Evolutionary conservation across 2,888 invertebrate genomes (phyloP).

Genomic region (Volucella inanis): DNA sequence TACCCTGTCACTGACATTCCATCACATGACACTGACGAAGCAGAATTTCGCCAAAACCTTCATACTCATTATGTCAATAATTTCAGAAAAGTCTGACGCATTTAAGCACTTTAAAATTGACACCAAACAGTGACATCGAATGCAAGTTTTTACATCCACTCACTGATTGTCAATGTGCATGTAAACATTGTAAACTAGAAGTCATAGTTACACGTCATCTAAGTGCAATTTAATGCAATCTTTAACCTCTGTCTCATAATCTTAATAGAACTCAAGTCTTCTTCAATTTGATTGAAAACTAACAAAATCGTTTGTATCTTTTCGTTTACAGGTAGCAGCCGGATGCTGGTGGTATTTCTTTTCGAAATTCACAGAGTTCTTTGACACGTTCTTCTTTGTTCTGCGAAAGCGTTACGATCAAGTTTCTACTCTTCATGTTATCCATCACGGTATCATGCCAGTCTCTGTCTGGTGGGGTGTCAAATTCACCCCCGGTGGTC

Average conservation of each 20-base stretch:
- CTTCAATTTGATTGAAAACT: neutral
- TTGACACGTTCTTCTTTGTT: constrained; percentile 97
- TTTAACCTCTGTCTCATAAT: neutral
- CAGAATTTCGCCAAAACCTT: neutral
- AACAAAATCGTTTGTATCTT: constrained; percentile 19
- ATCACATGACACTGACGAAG: too few species aligned
- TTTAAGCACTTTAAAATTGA: neutral
- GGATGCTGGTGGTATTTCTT: constrained; percentile 98
- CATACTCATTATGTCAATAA: neutral
- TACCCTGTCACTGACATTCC: too few species aligned
- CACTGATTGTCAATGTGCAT: neutral
- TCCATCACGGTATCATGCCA: constrained; percentile 98
- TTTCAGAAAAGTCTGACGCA: neutral
- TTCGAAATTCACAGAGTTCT: constrained; percentile 96
- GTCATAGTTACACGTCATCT: neutral
- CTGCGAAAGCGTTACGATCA: constrained; percentile 96
- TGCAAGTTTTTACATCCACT: constrained; percentile 2
- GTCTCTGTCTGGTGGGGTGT: constrained; percentile 96
- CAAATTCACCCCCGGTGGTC: constrained; percentile 94
- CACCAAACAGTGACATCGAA: neutral
- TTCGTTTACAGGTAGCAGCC: constrained; percentile 87
- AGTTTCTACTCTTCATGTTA: constrained; percentile 94
- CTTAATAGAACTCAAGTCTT: neutral
- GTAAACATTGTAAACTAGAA: neutral
- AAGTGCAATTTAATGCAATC: neutral